phyloP scores from a whole-genome alignment of 1,140 invertebrate species.

The Goniozus legneri region DNA sequence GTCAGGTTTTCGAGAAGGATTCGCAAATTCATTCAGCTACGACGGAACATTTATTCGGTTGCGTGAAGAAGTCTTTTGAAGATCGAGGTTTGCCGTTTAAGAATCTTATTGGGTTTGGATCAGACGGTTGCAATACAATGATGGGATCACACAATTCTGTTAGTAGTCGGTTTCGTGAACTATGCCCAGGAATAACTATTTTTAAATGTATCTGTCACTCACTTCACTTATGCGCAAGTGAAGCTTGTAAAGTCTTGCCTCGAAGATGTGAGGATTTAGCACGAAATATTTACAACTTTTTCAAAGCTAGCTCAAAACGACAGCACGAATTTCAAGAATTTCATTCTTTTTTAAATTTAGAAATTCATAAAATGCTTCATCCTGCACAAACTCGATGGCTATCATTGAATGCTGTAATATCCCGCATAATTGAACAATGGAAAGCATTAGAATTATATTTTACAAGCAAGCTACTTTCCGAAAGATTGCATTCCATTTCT shows the following conservation, averaged over 20 bases:
- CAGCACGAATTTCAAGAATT: constrained; percentile 6
- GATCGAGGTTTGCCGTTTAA: constrained; percentile 22
- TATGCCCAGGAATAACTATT: constrained; percentile 29
- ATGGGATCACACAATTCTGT: constrained; percentile 38
- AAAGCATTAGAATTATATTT: constrained; percentile 12
- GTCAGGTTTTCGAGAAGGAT: constrained; percentile 25
- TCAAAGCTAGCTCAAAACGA: constrained; percentile 12
- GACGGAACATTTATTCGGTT: constrained; percentile 25
- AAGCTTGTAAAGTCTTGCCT: constrained; percentile 15
- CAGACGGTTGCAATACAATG: constrained; percentile 39
- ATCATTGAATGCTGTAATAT: constrained; percentile 5
- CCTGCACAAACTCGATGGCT: constrained; percentile 14
- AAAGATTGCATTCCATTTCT: constrained; percentile 15
- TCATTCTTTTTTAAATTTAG: constrained; percentile 10
- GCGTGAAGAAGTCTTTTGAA: constrained; percentile 22
- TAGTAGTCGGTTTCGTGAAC: constrained; percentile 21
- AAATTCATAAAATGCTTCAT: constrained; percentile 11
- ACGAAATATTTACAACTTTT: constrained; percentile 9
- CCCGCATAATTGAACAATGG: constrained; percentile 12
- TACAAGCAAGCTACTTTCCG: constrained; percentile 7
- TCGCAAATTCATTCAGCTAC: constrained; percentile 17
- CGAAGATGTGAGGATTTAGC: constrained; percentile 12
- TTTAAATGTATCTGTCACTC: constrained; percentile 40
- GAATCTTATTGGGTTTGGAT: constrained; percentile 39
- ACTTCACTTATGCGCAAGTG: constrained; percentile 13